These are phyloP conservation scores for Tipula vernalis DNA, from an alignment of 2,888 invertebrate genomes.

Conservation along the genomic window DNA sequence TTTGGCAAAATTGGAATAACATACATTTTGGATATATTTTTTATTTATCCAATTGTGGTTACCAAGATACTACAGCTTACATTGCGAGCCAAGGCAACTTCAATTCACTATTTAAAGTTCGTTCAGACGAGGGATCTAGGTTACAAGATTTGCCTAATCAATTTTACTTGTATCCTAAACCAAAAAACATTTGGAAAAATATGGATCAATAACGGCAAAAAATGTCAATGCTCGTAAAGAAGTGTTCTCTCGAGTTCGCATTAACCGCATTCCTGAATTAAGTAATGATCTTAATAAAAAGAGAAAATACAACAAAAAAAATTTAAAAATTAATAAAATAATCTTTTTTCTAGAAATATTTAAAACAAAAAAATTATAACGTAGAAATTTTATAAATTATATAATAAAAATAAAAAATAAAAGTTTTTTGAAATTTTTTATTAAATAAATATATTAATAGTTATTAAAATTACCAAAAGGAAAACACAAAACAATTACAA, in stretches of 20 bases:
- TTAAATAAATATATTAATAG: not conserved
- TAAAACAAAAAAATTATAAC: not conserved
- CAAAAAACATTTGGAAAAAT: too few relatives aligned
- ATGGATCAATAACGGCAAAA: too few relatives aligned
- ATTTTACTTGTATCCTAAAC: too few relatives aligned
- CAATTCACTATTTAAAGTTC: too few relatives aligned
- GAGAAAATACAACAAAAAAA: not conserved
- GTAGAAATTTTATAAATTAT: not conserved
- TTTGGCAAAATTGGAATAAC: too few relatives aligned
- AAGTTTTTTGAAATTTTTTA: not conserved
- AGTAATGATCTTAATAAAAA: not conserved
- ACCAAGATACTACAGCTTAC: too few relatives aligned
- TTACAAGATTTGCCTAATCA: too few relatives aligned
- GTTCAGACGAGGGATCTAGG: too few relatives aligned
- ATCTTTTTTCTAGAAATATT: slow-evolving; percentile 1
- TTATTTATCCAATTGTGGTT: too few relatives aligned
- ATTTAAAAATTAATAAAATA: not conserved
- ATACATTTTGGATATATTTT: too few relatives aligned
- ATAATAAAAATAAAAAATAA: not conserved
- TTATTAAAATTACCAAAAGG: not conserved
- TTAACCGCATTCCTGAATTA: not conserved
- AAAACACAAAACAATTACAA: not conserved
- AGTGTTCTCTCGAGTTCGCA: not conserved
- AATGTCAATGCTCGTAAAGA: not conserved
- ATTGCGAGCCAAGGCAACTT: too few relatives aligned